A percentile compares a stretch with the other conserved stretches of the same genome.
Conservation (phyloP, 2,888 invertebrate genomes). For the Oscheius onirici region DNA sequence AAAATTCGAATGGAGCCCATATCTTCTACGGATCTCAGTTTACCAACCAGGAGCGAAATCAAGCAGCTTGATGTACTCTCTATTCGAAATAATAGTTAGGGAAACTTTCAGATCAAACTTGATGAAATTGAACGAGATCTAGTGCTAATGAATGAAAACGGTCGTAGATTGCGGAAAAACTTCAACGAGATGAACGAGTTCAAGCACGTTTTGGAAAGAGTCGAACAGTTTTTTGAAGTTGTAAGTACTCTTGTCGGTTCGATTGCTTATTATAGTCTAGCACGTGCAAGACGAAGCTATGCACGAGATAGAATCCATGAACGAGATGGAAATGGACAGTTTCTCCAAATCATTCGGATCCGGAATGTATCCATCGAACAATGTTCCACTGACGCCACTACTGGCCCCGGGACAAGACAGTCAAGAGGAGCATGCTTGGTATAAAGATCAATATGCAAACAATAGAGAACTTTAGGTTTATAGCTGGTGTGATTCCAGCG, state of each 20-base stretch:
- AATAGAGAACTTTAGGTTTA: conserved; percentile 79
- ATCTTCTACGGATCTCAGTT: conserved; percentile 76
- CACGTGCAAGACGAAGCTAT: conserved; percentile 33
- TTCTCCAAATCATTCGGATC: conserved; percentile 44
- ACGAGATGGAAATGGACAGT: conserved; percentile 16
- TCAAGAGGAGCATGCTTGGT: conserved; percentile 44
- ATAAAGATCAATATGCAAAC: not conserved
- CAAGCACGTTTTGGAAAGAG: conserved; percentile 43
- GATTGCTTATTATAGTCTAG: conserved; percentile 19
- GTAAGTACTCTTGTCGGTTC: conserved; percentile 35
- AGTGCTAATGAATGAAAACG: conserved; percentile 60
- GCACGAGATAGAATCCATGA: conserved; percentile 36
- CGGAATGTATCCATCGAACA: conserved; percentile 21
- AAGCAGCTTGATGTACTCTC: conserved; percentile 87
- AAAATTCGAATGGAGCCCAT: conserved; percentile 80
- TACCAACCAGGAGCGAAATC: conserved; percentile 98
- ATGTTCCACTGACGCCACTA: conserved; percentile 49
- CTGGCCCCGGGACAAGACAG: conserved; percentile 6
- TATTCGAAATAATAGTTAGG: not conserved
- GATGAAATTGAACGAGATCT: conserved; percentile 53
- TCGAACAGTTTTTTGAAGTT: conserved; percentile 63
- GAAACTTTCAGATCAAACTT: conserved; percentile 34
- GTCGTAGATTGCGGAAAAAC: conserved; percentile 44
- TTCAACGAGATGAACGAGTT: conserved; percentile 49
- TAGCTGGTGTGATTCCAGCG: conserved; percentile 92